Evolutionary conservation across 2,113 vertebrate species (phyloP).

Genomic region (Poecile atricapillus): DNA sequence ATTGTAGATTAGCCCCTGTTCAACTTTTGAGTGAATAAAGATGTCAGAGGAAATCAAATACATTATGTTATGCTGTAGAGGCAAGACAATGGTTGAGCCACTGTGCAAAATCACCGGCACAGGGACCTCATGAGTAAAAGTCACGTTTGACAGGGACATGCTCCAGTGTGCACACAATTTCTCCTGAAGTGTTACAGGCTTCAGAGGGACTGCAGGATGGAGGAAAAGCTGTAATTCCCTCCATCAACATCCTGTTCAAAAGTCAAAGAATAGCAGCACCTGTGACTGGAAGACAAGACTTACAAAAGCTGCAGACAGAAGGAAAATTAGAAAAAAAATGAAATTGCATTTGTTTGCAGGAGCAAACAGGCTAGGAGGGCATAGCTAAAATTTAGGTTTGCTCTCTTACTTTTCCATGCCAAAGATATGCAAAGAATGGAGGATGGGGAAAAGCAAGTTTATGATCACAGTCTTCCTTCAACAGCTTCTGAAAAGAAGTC

Average conservation of each 20-base stretch:
- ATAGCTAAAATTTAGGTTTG: not conserved
- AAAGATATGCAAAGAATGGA: not conserved
- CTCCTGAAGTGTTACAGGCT: not conserved
- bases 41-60: not conserved
- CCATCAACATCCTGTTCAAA: not conserved
- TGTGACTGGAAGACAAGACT: not conserved
- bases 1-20: not conserved
- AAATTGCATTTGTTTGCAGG: not conserved
- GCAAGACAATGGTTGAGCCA: not conserved
- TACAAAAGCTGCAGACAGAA: not conserved
- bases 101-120: not conserved
- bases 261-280: not conserved
- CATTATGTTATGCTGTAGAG: not conserved
- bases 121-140: rapidly evolving
- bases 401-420: not conserved
- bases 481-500: not conserved
- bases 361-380: not conserved
- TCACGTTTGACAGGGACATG: not conserved
- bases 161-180: not conserved
- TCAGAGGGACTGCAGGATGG: not conserved
- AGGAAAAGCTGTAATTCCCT: not conserved
- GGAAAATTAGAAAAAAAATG: not conserved
- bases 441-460: not conserved
- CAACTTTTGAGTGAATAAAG: not conserved
- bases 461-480: not conserved